Evolutionary conservation across 1,140 invertebrate genomes (phyloP).

Genomic region (Geopemphigus sp.): DNA sequence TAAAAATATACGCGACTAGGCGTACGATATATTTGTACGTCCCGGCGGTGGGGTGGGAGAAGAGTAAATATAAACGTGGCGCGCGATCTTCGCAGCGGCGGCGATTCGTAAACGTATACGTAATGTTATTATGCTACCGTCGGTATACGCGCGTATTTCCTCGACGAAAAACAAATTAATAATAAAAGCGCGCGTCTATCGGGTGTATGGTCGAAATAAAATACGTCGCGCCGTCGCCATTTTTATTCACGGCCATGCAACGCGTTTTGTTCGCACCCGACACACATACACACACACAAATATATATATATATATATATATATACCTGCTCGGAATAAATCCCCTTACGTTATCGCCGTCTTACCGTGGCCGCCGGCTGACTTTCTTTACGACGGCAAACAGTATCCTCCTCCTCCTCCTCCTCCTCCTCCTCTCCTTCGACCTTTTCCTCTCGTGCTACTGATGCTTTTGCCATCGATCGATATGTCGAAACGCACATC

Average conservation of each 20-base stretch:
- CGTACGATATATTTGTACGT: not conserved
- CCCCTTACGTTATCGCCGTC: too few relatives aligned
- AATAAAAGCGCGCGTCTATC: too few relatives aligned
- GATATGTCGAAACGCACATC: slow-evolving; percentile 42
- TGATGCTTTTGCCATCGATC: slow-evolving; percentile 39
- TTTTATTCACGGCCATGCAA: too few relatives aligned
- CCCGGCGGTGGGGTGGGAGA: not conserved
- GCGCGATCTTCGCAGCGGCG: not conserved
- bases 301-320: too few relatives aligned
- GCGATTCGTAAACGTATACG: not conserved
- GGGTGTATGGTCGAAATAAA: too few relatives aligned
- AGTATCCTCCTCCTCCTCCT: not conserved
- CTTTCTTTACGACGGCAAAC: not conserved
- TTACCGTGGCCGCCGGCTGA: too few relatives aligned
- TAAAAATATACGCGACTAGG: not conserved
- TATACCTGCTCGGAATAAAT: too few relatives aligned
- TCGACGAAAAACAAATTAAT: not conserved
- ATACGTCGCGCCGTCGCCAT: too few relatives aligned
- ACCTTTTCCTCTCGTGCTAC: slow-evolving; percentile 1
- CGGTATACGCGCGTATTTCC: not conserved
- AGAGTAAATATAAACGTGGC: slow-evolving; percentile 27
- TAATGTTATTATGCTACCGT: not conserved
- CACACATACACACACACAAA: too few relatives aligned
- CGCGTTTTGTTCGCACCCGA: too few relatives aligned
- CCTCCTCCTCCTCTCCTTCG: too few relatives aligned